These are phyloP conservation scores for Yoshiicerus persimilis DNA, from an alignment of 1,140 invertebrate genomes.

Conservation along the genomic window DNA sequence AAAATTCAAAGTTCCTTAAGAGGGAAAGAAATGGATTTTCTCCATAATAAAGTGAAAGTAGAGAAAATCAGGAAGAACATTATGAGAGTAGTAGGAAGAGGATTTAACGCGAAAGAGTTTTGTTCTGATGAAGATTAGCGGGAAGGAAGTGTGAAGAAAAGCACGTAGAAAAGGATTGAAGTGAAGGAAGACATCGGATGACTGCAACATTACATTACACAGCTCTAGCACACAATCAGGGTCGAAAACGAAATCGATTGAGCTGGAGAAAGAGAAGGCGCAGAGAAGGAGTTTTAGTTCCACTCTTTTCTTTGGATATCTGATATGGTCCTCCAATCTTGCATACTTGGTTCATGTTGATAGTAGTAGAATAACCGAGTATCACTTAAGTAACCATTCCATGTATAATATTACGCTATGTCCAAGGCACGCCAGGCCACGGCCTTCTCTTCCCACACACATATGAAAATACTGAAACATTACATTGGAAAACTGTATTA, in stretches of 20 bases:
- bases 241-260: constrained; percentile 8
- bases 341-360: background rate
- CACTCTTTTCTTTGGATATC: background rate
- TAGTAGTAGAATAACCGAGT: background rate
- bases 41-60: background rate
- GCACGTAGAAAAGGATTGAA: no score
- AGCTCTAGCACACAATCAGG: background rate
- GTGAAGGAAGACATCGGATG: background rate
- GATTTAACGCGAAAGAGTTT: background rate
- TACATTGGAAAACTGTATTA: background rate
- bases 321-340: background rate
- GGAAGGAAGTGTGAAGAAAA: background rate
- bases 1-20: no score
- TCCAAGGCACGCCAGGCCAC: background rate
- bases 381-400: background rate
- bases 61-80: background rate
- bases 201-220: background rate
- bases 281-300: background rate
- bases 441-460: background rate
- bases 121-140: background rate
- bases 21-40: background rate
- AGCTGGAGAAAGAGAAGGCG: constrained; percentile 20
- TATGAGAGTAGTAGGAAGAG: background rate
- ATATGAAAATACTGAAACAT: background rate
- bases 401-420: background rate